phyloP scores from a whole-genome alignment of 2,113 vertebrate genomes.

The Ctenomys sociabilis region DNA sequence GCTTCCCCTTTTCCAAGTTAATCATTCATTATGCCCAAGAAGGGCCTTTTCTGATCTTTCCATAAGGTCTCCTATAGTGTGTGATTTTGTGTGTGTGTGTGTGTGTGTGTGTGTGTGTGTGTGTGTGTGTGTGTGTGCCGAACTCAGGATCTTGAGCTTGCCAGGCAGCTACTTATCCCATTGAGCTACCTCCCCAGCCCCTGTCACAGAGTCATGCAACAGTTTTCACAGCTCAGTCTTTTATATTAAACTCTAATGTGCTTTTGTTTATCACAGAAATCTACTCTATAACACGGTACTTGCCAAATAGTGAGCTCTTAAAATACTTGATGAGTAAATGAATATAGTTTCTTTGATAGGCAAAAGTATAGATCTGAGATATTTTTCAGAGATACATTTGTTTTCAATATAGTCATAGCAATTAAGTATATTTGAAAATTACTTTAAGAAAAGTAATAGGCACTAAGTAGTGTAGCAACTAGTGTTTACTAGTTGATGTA shows the following conservation, averaged over 20 bases:
- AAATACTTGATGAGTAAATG: constrained; percentile 37
- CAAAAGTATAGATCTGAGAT: constrained; percentile 18
- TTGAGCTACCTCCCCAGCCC: too few relatives aligned
- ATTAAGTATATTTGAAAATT: constrained; percentile 35
- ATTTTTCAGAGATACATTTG: neutral
- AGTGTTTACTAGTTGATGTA: neutral
- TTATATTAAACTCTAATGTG: neutral
- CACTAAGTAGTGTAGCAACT: neutral
- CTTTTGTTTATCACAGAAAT: constrained; percentile 11
- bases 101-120: too few relatives aligned
- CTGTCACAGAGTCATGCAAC: neutral
- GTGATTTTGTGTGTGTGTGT: too few relatives aligned
- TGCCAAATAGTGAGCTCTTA: neutral
- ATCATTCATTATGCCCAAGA: neutral
- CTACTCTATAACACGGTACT: neutral
- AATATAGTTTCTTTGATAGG: constrained; percentile 29
- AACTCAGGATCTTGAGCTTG: too few relatives aligned
- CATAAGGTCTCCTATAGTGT: neutral
- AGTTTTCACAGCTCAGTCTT: neutral
- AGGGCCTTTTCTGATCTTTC: constrained; percentile 27
- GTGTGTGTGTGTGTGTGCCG: too few relatives aligned
- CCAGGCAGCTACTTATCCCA: too few relatives aligned
- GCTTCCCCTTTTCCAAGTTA: neutral
- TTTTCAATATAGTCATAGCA: neutral
- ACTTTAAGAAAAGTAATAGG: neutral